Conservation (phyloP, 2,888 invertebrate species). For the Halictus quadricinctus region DNA sequence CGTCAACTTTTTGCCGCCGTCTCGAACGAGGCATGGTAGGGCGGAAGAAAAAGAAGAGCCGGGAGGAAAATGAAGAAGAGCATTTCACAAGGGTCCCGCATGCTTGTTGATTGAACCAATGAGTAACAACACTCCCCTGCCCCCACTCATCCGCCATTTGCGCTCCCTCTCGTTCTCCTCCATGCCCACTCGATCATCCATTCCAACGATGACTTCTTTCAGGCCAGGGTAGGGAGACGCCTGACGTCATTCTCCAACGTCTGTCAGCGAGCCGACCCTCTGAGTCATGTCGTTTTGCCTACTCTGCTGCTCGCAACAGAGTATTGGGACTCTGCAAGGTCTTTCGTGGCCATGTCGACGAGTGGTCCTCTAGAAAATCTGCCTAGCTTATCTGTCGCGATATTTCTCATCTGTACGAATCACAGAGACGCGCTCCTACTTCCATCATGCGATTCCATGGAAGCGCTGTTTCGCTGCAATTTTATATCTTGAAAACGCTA, state of each 20-base stretch:
- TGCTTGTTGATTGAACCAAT: constrained; percentile 72
- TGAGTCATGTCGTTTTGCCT: constrained; percentile 76
- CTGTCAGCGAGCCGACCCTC: constrained; percentile 78
- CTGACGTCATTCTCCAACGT: constrained; percentile 79
- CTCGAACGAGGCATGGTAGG: not conserved
- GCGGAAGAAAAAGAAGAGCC: constrained; percentile 18
- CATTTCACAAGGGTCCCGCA: constrained; percentile 70
- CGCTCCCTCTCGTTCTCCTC: constrained; percentile 36
- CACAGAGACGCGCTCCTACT: too few species aligned
- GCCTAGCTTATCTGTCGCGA: not conserved
- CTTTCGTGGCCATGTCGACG: constrained; percentile 39
- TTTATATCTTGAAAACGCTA: not conserved
- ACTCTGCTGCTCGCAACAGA: constrained; percentile 55
- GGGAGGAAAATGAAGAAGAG: constrained; percentile 44
- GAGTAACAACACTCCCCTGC: constrained; percentile 66
- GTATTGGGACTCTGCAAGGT: constrained; percentile 50
- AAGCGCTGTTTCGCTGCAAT: not conserved
- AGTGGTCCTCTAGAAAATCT: constrained; percentile 17
- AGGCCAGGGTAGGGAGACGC: constrained; percentile 68
- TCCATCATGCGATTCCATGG: not conserved
- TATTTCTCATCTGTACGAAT: not conserved
- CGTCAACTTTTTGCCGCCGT: not conserved
- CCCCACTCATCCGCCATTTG: constrained; percentile 46
- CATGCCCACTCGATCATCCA: constrained; percentile 68
- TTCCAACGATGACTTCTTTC: constrained; percentile 78